These are phyloP conservation scores for Temnothorax rugatulus DNA, from an alignment of 2,888 invertebrate species.

Conservation along the genomic window DNA sequence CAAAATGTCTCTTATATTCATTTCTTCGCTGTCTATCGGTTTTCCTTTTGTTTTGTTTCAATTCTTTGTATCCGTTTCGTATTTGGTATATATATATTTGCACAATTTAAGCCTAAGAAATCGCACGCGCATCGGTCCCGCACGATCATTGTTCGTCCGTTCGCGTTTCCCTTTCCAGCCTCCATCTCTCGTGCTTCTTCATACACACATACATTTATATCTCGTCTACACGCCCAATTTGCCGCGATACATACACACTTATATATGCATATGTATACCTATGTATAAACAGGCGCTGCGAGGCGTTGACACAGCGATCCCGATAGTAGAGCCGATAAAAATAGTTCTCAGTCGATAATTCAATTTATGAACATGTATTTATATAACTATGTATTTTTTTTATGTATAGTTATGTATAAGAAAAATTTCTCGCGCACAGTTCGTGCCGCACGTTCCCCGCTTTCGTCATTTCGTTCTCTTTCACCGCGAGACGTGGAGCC, in stretches of 20 bases:
- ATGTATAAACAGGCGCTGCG: slow-evolving; percentile 59
- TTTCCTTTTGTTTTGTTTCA: slow-evolving; percentile 54
- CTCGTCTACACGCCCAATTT: slow-evolving; percentile 62
- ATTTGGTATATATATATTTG: slow-evolving; percentile 75
- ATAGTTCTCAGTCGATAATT: slow-evolving; percentile 79
- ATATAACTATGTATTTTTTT: slow-evolving; percentile 67
- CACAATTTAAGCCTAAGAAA: slow-evolving; percentile 63
- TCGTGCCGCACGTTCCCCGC: background rate
- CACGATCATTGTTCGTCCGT: slow-evolving; percentile 50
- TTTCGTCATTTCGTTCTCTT: slow-evolving; percentile 28
- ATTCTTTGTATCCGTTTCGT: slow-evolving; percentile 67
- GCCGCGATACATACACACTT: slow-evolving; percentile 51
- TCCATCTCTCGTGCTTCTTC: slow-evolving; percentile 47
- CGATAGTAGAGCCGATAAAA: slow-evolving; percentile 77
- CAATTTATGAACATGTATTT: slow-evolving; percentile 53
- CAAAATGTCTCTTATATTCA: slow-evolving; percentile 79
- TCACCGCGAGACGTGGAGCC: slow-evolving; percentile 14
- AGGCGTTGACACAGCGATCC: slow-evolving; percentile 69
- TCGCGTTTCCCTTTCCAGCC: slow-evolving; percentile 47
- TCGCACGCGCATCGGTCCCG: slow-evolving; percentile 50
- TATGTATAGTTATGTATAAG: slow-evolving; percentile 55
- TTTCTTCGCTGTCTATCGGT: slow-evolving; percentile 59
- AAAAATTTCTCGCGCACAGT: slow-evolving; percentile 34
- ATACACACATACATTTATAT: slow-evolving; percentile 47
- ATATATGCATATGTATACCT: slow-evolving; percentile 65